These are phyloP conservation scores for Myotis lucifugus DNA, from an alignment of 2,113 vertebrate genomes.

Conservation along the genomic window DNA sequence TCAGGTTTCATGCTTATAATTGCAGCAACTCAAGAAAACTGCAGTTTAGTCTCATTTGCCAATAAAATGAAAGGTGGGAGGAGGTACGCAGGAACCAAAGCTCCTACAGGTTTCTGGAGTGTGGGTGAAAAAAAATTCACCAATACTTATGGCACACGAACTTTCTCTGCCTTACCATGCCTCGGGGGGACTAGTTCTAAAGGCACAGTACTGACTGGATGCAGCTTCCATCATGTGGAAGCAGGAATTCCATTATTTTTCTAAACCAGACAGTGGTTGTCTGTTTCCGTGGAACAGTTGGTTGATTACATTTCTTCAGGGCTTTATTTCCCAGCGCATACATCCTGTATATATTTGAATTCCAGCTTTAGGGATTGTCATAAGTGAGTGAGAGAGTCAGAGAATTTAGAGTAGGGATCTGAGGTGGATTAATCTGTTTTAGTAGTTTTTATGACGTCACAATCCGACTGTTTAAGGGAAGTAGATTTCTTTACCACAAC, in stretches of 20 bases:
- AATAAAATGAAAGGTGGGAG: neutral
- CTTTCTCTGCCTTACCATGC: neutral
- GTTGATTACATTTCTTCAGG: constrained; percentile 60
- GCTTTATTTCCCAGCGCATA: constrained; percentile 27
- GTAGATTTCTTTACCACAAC: neutral
- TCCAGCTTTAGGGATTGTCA: constrained; percentile 13
- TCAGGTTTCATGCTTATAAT: neutral
- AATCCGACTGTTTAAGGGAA: neutral
- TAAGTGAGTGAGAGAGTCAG: constrained; percentile 18
- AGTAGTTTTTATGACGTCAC: neutral
- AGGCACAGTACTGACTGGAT: neutral
- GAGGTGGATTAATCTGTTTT: neutral
- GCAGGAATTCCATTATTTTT: constrained; percentile 69
- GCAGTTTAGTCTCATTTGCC: neutral
- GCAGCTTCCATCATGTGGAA: constrained; percentile 71
- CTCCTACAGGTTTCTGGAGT: neutral
- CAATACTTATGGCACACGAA: neutral
- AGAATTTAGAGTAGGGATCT: neutral
- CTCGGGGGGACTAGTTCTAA: neutral
- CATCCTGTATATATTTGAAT: constrained; percentile 39
- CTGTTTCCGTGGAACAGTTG: constrained; percentile 63
- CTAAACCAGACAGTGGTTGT: constrained; percentile 63
- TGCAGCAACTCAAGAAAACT: neutral
- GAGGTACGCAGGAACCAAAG: neutral
- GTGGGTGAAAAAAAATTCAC: constrained; percentile 21